Evolutionary conservation across 2,888 invertebrate species (phyloP).

Genomic region (Eulithis prunata): DNA sequence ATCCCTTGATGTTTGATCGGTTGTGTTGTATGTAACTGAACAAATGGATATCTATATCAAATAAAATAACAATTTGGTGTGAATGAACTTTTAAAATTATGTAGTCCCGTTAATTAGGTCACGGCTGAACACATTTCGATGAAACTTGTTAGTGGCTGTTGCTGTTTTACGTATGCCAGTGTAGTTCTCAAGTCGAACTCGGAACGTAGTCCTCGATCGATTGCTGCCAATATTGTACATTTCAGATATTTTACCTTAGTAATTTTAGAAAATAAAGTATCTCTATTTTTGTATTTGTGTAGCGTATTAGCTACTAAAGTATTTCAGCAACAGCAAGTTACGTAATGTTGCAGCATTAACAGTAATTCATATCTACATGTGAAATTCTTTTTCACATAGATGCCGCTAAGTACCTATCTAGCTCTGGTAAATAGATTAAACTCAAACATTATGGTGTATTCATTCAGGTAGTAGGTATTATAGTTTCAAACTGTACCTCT

Average conservation of each 20-base stretch:
- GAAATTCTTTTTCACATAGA: constrained; percentile 17
- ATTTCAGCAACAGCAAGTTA: constrained; percentile 44
- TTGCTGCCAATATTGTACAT: constrained; percentile 30
- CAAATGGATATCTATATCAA: constrained; percentile 55
- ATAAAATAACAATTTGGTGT: constrained; percentile 43
- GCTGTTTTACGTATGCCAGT: constrained; percentile 43
- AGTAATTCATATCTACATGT: constrained; percentile 8
- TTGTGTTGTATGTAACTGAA: constrained; percentile 12
- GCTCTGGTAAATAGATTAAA: constrained; percentile 42
- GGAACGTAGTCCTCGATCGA: constrained; percentile 14
- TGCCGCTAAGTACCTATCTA: constrained; percentile 10
- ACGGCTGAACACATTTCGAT: constrained; percentile 30
- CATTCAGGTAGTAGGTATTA: constrained; percentile 45
- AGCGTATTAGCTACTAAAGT: constrained; percentile 45
- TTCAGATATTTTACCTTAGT: constrained; percentile 23
- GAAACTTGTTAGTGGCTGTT: constrained; percentile 39
- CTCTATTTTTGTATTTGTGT: constrained; percentile 37
- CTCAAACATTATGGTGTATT: constrained; percentile 43
- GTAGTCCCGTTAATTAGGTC: constrained; percentile 28
- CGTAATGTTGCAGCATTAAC: constrained; percentile 35
- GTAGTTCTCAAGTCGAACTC: constrained; percentile 33
- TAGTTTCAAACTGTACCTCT: constrained; percentile 48
- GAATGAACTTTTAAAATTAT: constrained; percentile 29
- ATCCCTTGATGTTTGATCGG: constrained; percentile 2
- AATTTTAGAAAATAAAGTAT: constrained; percentile 33